phyloP scores from a whole-genome alignment of 2,888 invertebrate species.

The Mellilla xanthometata region DNA sequence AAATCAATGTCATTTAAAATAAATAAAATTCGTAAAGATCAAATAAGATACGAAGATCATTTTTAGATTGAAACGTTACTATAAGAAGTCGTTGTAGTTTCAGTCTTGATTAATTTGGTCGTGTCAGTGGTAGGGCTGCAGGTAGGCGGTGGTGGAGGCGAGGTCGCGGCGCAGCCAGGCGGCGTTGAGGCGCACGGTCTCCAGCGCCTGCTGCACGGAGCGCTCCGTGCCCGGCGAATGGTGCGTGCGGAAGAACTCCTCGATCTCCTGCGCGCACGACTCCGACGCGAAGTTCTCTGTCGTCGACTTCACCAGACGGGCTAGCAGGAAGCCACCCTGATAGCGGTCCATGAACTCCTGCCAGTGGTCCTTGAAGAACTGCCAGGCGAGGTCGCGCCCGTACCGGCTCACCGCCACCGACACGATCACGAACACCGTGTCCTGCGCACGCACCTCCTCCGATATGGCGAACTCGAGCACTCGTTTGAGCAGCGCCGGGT shows the following conservation, averaged over 20 bases:
- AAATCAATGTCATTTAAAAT: slow-evolving; percentile 46
- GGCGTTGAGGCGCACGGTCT: slow-evolving; percentile 94
- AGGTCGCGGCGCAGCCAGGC: slow-evolving; percentile 93
- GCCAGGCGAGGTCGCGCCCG: slow-evolving; percentile 95
- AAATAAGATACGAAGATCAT: slow-evolving; percentile 43
- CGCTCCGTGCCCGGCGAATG: slow-evolving; percentile 92
- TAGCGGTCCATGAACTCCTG: slow-evolving; percentile 89
- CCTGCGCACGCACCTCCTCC: slow-evolving; percentile 95
- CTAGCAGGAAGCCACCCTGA: slow-evolving; percentile 91
- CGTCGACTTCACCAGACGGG: slow-evolving; percentile 91
- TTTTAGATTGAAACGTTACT: slow-evolving; percentile 41
- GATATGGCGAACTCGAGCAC: slow-evolving; percentile 92
- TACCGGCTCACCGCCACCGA: slow-evolving; percentile 91
- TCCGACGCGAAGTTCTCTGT: slow-evolving; percentile 95
- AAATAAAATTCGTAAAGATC: slow-evolving; percentile 49
- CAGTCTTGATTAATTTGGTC: slow-evolving; percentile 69
- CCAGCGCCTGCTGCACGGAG: slow-evolving; percentile 94
- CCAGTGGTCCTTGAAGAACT: slow-evolving; percentile 94
- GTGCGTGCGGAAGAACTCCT: slow-evolving; percentile 88
- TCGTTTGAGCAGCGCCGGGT: slow-evolving; percentile 86
- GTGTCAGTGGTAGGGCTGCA: slow-evolving; percentile 75
- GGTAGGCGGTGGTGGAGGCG: slow-evolving; percentile 84
- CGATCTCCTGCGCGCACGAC: slow-evolving; percentile 90
- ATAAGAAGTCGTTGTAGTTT: slow-evolving; percentile 64
- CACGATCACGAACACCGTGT: slow-evolving; percentile 94